phyloP scores from a whole-genome alignment of 2,113 vertebrate genomes.

The Halichoeres trimaculatus region DNA sequence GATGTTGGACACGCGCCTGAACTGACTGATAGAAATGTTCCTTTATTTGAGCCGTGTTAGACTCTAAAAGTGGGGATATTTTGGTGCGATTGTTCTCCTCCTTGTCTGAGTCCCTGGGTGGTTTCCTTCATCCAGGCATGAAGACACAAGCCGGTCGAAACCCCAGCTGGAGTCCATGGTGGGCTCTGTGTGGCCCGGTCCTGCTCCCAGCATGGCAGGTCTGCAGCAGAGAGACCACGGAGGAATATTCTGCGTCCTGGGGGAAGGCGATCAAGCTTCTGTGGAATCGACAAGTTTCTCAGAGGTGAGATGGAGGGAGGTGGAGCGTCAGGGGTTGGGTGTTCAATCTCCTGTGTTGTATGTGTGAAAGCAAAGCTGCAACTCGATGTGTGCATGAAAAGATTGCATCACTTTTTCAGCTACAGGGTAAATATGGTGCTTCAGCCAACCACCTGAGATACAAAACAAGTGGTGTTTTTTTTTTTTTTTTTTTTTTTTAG shows the following conservation, averaged over 20 bases:
- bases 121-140: slow-evolving; percentile 62
- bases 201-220: slow-evolving; percentile 43
- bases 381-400: background rate
- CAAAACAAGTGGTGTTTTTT: too few relatives aligned
- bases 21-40: background rate
- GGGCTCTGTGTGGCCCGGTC: slow-evolving; percentile 43
- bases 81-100: slow-evolving; percentile 28
- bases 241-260: slow-evolving; percentile 33
- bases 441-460: background rate
- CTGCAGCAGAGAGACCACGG: slow-evolving; percentile 48
- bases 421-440: background rate
- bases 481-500: too few relatives aligned
- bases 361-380: background rate
- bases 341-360: background rate
- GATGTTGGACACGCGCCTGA: too few relatives aligned
- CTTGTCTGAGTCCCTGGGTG: slow-evolving; percentile 61
- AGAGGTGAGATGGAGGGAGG: slow-evolving; percentile 20
- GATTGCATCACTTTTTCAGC: background rate
- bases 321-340: background rate
- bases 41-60: background rate
- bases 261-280: slow-evolving; percentile 17
- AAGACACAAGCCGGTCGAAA: slow-evolving; percentile 74
- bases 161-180: slow-evolving; percentile 63
- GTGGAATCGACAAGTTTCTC: slow-evolving; percentile 21
- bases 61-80: background rate